Percentiles rank a stretch among this genome's conserved stretches.
These are phyloP conservation scores for Crenichthys baileyi DNA, from an alignment of 2,797 vertebrate genomes.

Conservation along the genomic window DNA sequence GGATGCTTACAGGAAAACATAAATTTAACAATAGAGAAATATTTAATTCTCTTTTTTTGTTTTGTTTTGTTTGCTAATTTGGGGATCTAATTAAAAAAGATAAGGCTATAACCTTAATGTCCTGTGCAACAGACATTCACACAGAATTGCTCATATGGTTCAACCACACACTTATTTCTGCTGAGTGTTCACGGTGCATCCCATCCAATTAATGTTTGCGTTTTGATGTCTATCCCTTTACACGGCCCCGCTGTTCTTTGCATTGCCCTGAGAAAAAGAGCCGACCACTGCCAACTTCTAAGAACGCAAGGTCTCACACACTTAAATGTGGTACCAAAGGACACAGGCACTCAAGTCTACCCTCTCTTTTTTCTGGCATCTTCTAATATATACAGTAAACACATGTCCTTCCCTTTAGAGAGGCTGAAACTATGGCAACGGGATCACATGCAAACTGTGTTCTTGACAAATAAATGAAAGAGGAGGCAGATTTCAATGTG, in stretches of 20 bases:
- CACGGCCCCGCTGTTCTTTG: slow-evolving; percentile 38
- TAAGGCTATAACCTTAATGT: background rate
- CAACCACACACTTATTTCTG: slow-evolving; percentile 30
- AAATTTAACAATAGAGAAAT: background rate
- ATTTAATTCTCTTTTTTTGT: background rate
- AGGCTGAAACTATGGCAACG: slow-evolving; percentile 73
- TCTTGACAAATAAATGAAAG: slow-evolving; percentile 77
- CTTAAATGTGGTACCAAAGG: slow-evolving; percentile 59
- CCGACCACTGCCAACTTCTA: slow-evolving; percentile 22
- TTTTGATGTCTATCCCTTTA: slow-evolving; percentile 32
- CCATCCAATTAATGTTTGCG: slow-evolving; percentile 60
- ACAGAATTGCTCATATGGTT: slow-evolving; percentile 20
- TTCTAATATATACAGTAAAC: slow-evolving; percentile 72
- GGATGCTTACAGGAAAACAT: background rate
- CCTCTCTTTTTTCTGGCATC: slow-evolving; percentile 61
- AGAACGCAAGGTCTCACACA: slow-evolving; percentile 50
- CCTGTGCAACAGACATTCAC: slow-evolving; percentile 11
- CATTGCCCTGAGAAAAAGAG: slow-evolving; percentile 26
- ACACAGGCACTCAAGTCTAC: slow-evolving; percentile 50
- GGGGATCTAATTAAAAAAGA: background rate
- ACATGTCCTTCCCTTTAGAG: slow-evolving; percentile 55
- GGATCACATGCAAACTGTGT: slow-evolving; percentile 67
- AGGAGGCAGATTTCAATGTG: slow-evolving; percentile 56
- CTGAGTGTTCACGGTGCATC: slow-evolving; percentile 41
- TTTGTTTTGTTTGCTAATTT: background rate